These are phyloP conservation scores for Numenius phaeopus DNA, from an alignment of 2,797 vertebrate species.

Conservation along the genomic window DNA sequence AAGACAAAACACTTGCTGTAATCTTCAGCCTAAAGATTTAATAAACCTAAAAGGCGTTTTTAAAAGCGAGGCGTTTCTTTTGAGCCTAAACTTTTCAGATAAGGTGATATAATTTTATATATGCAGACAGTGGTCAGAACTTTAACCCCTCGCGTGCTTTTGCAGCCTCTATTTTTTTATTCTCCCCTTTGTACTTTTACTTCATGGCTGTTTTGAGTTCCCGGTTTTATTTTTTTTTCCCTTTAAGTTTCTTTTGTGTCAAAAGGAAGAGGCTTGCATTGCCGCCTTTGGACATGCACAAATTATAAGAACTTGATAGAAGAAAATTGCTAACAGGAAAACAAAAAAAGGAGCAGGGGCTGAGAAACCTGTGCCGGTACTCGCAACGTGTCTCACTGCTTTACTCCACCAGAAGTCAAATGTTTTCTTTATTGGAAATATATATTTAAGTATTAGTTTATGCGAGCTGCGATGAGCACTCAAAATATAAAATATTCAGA, in stretches of 20 bases:
- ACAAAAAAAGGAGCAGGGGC: neutral
- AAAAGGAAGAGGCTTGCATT: neutral
- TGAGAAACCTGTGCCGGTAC: slow-evolving; percentile 31
- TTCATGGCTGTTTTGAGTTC: neutral
- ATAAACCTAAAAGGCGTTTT: slow-evolving; percentile 70
- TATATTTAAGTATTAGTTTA: slow-evolving; percentile 63
- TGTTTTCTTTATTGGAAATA: slow-evolving; percentile 60
- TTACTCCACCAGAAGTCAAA: slow-evolving; percentile 41
- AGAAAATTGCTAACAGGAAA: neutral
- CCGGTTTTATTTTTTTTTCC: slow-evolving; percentile 32
- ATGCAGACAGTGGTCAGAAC: slow-evolving; percentile 52
- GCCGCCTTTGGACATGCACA: neutral
- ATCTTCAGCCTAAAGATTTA: slow-evolving; percentile 76
- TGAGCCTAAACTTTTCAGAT: slow-evolving; percentile 74
- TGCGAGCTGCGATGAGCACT: slow-evolving; percentile 67
- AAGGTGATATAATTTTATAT: slow-evolving; percentile 71
- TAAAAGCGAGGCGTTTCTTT: slow-evolving; percentile 56
- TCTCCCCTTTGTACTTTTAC: neutral
- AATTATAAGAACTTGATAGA: slow-evolving; percentile 29
- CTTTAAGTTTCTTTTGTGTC: slow-evolving; percentile 40
- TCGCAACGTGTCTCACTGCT: slow-evolving; percentile 23
- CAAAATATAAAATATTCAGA: slow-evolving; percentile 79
- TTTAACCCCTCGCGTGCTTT: slow-evolving; percentile 36
- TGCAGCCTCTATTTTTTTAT: neutral
- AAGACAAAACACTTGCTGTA: slow-evolving; percentile 79